Percentiles rank a stretch among this genome's conserved stretches.
Evolutionary conservation across 2,888 invertebrate species (phyloP).

Genomic region (Cybosia mesomella): DNA sequence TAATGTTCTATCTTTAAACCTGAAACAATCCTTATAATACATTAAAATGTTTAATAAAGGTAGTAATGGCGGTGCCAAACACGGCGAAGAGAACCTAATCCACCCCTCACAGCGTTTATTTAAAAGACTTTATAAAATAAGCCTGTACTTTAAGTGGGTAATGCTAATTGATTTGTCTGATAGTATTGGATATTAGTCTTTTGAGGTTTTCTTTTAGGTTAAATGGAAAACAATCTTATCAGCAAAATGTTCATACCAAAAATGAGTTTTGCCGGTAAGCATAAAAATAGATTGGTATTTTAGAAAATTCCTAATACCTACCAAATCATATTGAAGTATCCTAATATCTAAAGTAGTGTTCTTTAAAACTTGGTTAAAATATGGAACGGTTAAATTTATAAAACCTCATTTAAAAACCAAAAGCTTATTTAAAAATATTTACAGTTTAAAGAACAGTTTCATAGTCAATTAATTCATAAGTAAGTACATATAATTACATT

Average conservation of each 20-base stretch:
- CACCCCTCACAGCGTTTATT: slow-evolving; percentile 16
- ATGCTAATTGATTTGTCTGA: slow-evolving; percentile 14
- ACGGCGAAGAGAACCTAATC: slow-evolving; percentile 33
- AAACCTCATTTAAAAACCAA: too few species aligned
- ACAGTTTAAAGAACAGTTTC: too few species aligned
- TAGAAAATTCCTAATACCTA: neutral
- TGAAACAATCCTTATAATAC: slow-evolving; percentile 11
- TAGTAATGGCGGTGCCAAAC: slow-evolving; percentile 26
- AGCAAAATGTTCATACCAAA: neutral
- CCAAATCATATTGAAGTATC: neutral
- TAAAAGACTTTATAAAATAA: slow-evolving; percentile 26
- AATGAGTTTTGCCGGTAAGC: neutral
- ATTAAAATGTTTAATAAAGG: slow-evolving; percentile 27
- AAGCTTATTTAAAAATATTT: too few species aligned
- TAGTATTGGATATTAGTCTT: neutral
- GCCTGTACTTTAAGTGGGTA: neutral
- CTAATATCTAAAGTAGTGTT: neutral
- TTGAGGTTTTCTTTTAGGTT: neutral
- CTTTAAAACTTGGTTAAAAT: too few species aligned
- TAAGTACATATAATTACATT: too few species aligned
- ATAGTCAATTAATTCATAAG: too few species aligned
- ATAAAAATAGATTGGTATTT: neutral
- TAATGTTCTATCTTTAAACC: neutral
- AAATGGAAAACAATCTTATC: neutral
- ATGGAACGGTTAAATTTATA: too few species aligned